Evolutionary conservation across 2,797 vertebrate species (phyloP).

Genomic region (Pipistrellus nathusii): DNA sequence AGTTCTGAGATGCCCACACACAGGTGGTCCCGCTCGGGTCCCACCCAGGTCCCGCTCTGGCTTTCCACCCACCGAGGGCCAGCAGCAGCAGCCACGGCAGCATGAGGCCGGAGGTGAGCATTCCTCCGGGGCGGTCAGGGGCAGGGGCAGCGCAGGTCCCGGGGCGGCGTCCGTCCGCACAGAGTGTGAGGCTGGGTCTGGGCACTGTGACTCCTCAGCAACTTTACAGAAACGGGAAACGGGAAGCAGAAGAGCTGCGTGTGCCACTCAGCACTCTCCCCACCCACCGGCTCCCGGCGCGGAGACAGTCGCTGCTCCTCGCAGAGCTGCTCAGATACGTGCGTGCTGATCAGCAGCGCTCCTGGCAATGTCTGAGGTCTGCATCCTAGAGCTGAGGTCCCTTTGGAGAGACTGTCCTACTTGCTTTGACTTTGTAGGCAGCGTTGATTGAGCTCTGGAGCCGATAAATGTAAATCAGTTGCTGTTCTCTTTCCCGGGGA

Average conservation of each 20-base stretch:
- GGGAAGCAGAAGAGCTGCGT: neutral
- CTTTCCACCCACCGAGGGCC: conserved; percentile 15
- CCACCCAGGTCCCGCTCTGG: neutral
- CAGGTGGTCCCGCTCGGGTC: neutral
- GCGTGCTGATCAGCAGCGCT: neutral
- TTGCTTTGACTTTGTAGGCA: neutral
- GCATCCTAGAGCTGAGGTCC: neutral
- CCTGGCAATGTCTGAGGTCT: neutral
- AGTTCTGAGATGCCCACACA: neutral
- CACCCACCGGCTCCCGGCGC: neutral
- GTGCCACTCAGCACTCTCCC: neutral
- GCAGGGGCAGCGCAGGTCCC: neutral
- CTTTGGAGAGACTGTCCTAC: neutral
- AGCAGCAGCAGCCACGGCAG: conserved; percentile 43
- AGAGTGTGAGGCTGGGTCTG: neutral
- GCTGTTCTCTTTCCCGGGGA: neutral
- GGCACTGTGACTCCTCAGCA: neutral
- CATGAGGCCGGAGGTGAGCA: neutral
- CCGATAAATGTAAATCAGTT: neutral
- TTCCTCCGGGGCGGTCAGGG: neutral
- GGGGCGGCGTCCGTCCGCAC: neutral
- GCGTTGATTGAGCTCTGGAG: neutral
- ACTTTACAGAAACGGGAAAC: conserved; percentile 29
- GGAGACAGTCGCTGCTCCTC: neutral
- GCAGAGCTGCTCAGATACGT: neutral